Evolutionary conservation across 53 echinoderm and acorn worm genomes (phyloP), one percentile per base, ranked within the genome.

Genomic region (Crossaster papposus): DNA sequence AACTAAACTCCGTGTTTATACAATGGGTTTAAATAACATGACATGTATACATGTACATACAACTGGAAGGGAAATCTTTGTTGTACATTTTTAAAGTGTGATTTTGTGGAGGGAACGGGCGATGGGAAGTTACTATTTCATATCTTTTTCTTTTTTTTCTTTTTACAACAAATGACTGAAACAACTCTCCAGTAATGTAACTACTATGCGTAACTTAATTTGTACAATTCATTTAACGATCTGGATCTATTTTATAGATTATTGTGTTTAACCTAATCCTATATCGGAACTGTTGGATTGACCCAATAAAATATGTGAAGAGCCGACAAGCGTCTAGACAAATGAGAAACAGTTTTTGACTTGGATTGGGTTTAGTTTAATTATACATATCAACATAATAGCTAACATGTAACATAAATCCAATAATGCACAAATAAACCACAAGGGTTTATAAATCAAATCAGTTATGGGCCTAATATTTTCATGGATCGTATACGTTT

Each of bases 21-120:
- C 38, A 65, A 65, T 65, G 82, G 82, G 68, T 37, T 33, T 53
- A 85, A 87, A 75, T 58, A 62, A 87, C 33, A 55, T 36, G 24
- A 64, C 37, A 65, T 77, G 75, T 75, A 75, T 87, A 63, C 87
- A 32, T 87, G 87, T 87, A 87, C 87, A 87, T 87, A 87, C 76
- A 36, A 76, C 32, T 2, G 44, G 31, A 84, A 36, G 38, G 37
- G 62, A 62, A 87, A 75, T 87, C 87, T 74, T 74, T 87, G 87
- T 58, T 87, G 87, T 87, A 87, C 87, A 87, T 87, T 87, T 87
- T 77, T 36, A 76, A 77, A 87, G 77, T 62, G 34, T 54, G 36
- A 87, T 77, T 51, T 87, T 22, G 75, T 86, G 34, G 87, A 87
- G n/a, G 79, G 24, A 28, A n/a, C 17, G 75, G 15, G 75, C 35